These are phyloP conservation scores for Chiloscyllium plagiosum DNA, from an alignment of 2,113 vertebrate genomes.

Conservation along the genomic window DNA sequence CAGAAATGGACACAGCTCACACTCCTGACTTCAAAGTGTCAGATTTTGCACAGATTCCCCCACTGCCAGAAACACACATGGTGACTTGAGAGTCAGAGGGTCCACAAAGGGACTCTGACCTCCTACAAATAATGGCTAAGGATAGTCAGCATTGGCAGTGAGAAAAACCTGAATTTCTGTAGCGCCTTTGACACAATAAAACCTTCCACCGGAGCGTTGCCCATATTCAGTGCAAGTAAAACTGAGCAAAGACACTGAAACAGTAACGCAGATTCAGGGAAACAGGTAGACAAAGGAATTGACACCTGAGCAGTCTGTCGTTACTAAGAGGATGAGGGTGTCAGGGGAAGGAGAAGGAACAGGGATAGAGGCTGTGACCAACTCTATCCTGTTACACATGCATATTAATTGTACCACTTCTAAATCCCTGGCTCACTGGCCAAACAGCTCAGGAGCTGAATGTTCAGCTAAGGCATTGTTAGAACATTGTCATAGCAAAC, in stretches of 20 bases:
- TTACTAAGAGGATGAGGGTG: neutral
- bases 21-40: no score
- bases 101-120: neutral
- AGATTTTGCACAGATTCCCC: neutral
- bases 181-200: neutral
- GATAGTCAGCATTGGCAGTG: neutral
- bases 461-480: neutral
- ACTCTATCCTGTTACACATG: neutral
- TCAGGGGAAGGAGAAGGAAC: neutral
- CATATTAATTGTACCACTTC: neutral
- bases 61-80: fast-evolving
- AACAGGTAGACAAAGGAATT: neutral
- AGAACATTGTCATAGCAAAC: neutral
- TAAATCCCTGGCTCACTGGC: neutral
- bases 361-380: neutral
- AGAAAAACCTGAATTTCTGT: neutral
- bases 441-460: neutral
- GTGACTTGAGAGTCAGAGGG: neutral
- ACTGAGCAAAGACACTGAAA: neutral
- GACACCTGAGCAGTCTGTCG: neutral
- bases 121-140: neutral
- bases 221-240: neutral
- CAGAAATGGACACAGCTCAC: neutral
- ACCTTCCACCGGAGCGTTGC: neutral
- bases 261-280: neutral